Evolutionary conservation across 2,797 vertebrate species (phyloP).

Genomic region (Taenioides sp.): DNA sequence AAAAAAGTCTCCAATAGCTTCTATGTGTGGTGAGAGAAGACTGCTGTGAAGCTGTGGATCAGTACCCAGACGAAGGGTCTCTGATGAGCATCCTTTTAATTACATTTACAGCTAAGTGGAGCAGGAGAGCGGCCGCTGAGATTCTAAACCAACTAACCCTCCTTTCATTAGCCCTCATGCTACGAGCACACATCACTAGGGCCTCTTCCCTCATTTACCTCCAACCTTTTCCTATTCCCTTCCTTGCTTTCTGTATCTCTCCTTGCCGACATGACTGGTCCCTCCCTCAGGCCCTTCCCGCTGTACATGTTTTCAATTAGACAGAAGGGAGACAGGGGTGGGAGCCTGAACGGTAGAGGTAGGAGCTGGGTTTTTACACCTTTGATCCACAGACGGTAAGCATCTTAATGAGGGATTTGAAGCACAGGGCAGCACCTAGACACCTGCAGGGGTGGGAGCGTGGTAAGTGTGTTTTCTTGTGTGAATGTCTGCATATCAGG

Average conservation of each 20-base stretch:
- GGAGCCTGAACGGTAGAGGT: conserved; percentile 49
- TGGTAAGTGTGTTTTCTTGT: conserved; percentile 63
- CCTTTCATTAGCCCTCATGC: conserved; percentile 51
- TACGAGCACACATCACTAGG: conserved; percentile 34
- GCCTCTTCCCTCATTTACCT: conserved; percentile 32
- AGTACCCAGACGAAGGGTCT: conserved; percentile 51
- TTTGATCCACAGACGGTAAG: conserved; percentile 70
- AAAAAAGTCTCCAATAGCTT: not conserved
- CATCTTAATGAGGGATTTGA: conserved; percentile 71
- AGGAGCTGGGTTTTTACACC: conserved; percentile 64
- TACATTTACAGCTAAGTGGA: conserved; percentile 75
- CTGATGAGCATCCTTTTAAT: conserved; percentile 74
- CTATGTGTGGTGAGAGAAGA: not conserved
- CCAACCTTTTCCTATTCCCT: conserved; percentile 38
- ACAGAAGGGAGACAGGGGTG: conserved; percentile 63
- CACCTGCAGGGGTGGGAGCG: conserved; percentile 69
- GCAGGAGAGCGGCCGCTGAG: conserved; percentile 57
- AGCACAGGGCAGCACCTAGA: conserved; percentile 61
- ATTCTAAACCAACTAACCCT: conserved; percentile 51
- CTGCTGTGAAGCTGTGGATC: conserved; percentile 45
- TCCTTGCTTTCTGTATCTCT: conserved; percentile 38
- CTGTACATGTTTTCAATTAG: conserved; percentile 74
- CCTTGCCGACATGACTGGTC: conserved; percentile 41
- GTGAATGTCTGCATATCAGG: conserved; percentile 48
- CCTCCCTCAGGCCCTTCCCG: conserved; percentile 54